Percentiles rank a stretch among this genome's conserved stretches.
Evolutionary conservation across 2,888 invertebrate species (phyloP).

Genomic region (Nomada fabriciana): DNA sequence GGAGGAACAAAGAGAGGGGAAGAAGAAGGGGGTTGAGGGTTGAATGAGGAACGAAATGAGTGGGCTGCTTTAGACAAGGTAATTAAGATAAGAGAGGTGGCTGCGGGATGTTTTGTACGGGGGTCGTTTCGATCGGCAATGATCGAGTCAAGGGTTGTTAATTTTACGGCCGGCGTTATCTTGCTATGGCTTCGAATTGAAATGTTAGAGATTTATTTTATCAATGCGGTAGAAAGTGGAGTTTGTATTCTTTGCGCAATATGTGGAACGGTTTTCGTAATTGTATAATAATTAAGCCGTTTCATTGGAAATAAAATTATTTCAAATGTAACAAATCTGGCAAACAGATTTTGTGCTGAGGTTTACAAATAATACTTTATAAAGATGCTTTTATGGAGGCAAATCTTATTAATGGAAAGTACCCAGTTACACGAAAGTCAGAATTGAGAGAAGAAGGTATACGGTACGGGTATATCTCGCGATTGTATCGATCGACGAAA

Average conservation of each 20-base stretch:
- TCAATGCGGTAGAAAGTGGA: too few species aligned
- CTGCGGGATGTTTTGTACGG: too few species aligned
- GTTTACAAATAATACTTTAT: neutral
- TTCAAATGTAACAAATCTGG: neutral
- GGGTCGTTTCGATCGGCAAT: too few species aligned
- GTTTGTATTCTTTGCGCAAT: too few species aligned
- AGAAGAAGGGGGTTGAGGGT: neutral
- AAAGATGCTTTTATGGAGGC: slow-evolving; percentile 9
- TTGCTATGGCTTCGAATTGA: too few species aligned
- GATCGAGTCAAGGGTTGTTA: too few species aligned
- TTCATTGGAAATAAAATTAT: too few species aligned
- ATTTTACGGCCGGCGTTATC: too few species aligned
- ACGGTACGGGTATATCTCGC: slow-evolving; percentile 43
- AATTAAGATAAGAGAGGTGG: slow-evolving; percentile 61
- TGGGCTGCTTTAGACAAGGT: slow-evolving; percentile 17
- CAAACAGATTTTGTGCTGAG: too few species aligned
- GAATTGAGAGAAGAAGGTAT: slow-evolving; percentile 33
- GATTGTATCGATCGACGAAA: slow-evolving; percentile 52
- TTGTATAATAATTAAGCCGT: too few species aligned
- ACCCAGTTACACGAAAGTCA: slow-evolving; percentile 29
- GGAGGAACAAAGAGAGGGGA: slow-evolving; percentile 28
- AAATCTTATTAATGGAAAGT: slow-evolving; percentile 11
- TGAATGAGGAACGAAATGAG: neutral
- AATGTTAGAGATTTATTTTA: too few species aligned
- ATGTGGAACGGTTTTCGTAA: too few species aligned